phyloP scores from a whole-genome alignment of 2,888 invertebrate genomes.

The Pseudoips prasinana region DNA sequence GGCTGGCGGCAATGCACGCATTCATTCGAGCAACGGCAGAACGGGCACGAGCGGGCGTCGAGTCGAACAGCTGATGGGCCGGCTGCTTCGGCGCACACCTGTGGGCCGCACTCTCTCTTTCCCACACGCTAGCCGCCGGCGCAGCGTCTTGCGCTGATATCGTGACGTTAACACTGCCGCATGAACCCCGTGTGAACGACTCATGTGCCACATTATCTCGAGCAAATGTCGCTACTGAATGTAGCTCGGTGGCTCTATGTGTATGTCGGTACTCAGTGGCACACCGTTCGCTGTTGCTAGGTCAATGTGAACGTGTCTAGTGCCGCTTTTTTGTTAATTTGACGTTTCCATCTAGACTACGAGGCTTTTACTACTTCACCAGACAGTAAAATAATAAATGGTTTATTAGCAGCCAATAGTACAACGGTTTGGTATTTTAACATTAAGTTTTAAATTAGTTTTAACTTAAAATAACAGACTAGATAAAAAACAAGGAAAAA shows the following conservation, averaged over 20 bases:
- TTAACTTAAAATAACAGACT: too few relatives aligned
- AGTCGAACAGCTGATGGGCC: constrained; percentile 70
- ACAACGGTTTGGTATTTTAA: too few relatives aligned
- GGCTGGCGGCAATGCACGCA: constrained; percentile 42
- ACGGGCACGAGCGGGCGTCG: constrained; percentile 58
- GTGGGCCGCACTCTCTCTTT: constrained; percentile 70
- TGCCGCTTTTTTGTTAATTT: too few relatives aligned
- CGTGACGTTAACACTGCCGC: constrained; percentile 43
- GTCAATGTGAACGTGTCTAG: constrained; percentile 25
- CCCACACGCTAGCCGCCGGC: constrained; percentile 52
- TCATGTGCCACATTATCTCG: constrained; percentile 36
- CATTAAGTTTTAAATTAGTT: too few relatives aligned
- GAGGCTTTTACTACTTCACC: too few relatives aligned
- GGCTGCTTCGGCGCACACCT: constrained; percentile 68
- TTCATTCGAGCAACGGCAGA: constrained; percentile 43
- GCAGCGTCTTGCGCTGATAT: constrained; percentile 58
- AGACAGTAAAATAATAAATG: too few relatives aligned
- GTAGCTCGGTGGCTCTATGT: constrained; percentile 13
- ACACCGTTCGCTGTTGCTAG: constrained; percentile 25
- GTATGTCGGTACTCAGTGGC: background rate
- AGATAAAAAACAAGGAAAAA: too few relatives aligned
- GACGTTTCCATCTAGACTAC: too few relatives aligned
- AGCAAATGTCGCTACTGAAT: constrained; percentile 29
- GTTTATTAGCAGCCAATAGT: too few relatives aligned
- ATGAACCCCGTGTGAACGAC: constrained; percentile 41